Evolutionary conservation across 37 sponge, comb jelly and placozoan genomes (phyloP), one percentile per base, ranked within the genome.

Genomic region (Eunapius fragilis): DNA sequence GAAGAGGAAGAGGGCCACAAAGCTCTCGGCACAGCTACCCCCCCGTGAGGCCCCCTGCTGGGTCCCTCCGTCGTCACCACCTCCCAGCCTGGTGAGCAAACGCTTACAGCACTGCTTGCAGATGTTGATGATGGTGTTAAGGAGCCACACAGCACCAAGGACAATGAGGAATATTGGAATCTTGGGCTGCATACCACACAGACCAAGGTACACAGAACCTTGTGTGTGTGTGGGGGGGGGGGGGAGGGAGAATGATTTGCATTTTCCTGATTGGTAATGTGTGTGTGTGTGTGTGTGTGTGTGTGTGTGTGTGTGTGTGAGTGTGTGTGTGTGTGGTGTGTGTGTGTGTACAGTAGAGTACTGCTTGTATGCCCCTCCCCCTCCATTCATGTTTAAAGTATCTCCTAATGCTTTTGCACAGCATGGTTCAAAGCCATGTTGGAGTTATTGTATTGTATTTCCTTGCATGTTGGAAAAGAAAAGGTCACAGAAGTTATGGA

Each of bases 91-190:
- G 4, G 75, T 67, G 32, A 13, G 37, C 14, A 22, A 37, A 22
- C 27, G 33, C 0, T 72, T 72, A 68, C 31, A 70, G 71, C 67
- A 70, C 13, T 76, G 74, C 58, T 88, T 87, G 68, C 45, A 17
- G 4, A 88, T 19, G 45, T 85, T 73, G 45, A 87, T 71, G 30
- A 75, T 17, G 9, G 88, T 88, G 41, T 88, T 85, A 2, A 81
- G 33, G 30, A 92, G 81, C 23, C 88, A 77, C 0, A 88, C 80
- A 27, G 67, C 74, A 0, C 92, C 92, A 81, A 88, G 88, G 32
- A 92, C 92, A 30, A 92, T 88, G 28, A 92, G 77, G 80, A 84
- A 92, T 36, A 88, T 84, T 32, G 92, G 92, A 31, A 92, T 88
- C 12, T 37, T 35, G 0, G 41, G n/a, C 19, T 37, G 70, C 25